Evolutionary conservation across 2,113 vertebrate species (phyloP), one percentile per base, ranked within the genome.

Genomic region (Lutjanus erythropterus): DNA sequence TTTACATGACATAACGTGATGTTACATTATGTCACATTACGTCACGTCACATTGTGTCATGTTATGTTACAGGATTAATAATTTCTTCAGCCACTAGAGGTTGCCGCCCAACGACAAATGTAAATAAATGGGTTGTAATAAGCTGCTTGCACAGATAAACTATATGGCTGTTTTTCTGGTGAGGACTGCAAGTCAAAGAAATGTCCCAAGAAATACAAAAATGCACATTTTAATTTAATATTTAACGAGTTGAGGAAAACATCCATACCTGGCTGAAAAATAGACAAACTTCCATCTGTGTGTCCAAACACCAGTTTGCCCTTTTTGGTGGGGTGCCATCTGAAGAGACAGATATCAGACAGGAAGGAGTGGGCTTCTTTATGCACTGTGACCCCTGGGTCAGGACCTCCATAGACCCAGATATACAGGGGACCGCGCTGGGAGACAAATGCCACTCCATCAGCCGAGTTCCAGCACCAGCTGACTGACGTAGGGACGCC

Each of bases 281-380:
- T 82, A 10, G 97, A 99, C 8, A 99, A 91, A 86, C 97, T 99
- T 44, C 98, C 98, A 73, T 99, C 98, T 2, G 95, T 96, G 90
- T 99, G 98, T 35, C 98, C 98, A 80, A 99, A 99, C 16, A 95
- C 96, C 64, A 99, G 93, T 69, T 98, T 99, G n/a, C 97, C 97
- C 87, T 95, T 97, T 88, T 96, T 97, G 59, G 94, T 92, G 0
- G 97, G 95, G 71, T 99, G 97, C 97, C 98, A 99, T 64, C 98
- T 92, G 91, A 99, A 99, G 2, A 98, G 87, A 71, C 96, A 96
- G 91, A 99, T 96, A 78, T 99, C 97, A 0, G 98, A 98, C 55
- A 97, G 90, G 91, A 99, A 99, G 86, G 96, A 97, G 62, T 99
- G 97, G 18, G 98, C 98, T 7, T 99, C 98, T 87, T 95, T 98